Percentiles rank a stretch among this genome's conserved stretches.
phyloP scores from a whole-genome alignment of 2,797 vertebrate species.

The Halcyon chelicuti region DNA sequence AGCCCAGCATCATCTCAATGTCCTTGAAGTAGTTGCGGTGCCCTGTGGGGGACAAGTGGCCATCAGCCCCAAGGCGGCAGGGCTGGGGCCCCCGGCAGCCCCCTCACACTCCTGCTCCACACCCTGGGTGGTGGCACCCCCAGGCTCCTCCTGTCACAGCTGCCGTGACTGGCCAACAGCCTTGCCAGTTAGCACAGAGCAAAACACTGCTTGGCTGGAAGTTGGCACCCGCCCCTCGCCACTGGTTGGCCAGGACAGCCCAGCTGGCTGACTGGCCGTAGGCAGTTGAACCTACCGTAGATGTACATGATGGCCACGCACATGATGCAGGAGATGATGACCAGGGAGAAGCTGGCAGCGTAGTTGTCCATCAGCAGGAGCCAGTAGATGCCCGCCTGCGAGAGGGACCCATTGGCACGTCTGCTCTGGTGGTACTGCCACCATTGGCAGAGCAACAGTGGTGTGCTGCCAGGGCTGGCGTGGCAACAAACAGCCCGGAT shows the following conservation, averaged over 20 bases:
- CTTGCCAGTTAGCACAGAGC: neutral
- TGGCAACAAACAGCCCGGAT: neutral
- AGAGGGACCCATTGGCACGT: neutral
- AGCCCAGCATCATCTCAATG: slow-evolving; percentile 99
- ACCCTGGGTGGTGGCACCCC: rapidly evolving
- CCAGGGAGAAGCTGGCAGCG: slow-evolving; percentile 96
- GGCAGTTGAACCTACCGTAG: slow-evolving; percentile 86
- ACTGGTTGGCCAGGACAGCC: neutral
- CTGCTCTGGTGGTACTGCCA: rapidly evolving
- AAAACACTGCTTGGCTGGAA: neutral
- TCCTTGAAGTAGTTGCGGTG: slow-evolving; percentile 95
- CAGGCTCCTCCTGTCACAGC: neutral
- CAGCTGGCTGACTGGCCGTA: rapidly evolving
- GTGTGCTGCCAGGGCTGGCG: rapidly evolving
- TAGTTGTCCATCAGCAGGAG: slow-evolving; percentile 98
- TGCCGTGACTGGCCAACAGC: rapidly evolving
- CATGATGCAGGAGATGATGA: slow-evolving; percentile 99
- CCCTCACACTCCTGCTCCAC: neutral
- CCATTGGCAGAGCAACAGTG: neutral
- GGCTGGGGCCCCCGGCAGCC: rapidly evolving
- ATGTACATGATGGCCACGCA: slow-evolving; percentile 97
- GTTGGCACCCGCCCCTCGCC: neutral
- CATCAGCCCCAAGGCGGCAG: rapidly evolving
- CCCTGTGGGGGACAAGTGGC: slow-evolving; percentile 77
- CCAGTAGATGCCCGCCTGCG: slow-evolving; percentile 98